Conservation (phyloP, 2,797 vertebrate species). For the Poeciliopsis paucimaculata region DNA sequence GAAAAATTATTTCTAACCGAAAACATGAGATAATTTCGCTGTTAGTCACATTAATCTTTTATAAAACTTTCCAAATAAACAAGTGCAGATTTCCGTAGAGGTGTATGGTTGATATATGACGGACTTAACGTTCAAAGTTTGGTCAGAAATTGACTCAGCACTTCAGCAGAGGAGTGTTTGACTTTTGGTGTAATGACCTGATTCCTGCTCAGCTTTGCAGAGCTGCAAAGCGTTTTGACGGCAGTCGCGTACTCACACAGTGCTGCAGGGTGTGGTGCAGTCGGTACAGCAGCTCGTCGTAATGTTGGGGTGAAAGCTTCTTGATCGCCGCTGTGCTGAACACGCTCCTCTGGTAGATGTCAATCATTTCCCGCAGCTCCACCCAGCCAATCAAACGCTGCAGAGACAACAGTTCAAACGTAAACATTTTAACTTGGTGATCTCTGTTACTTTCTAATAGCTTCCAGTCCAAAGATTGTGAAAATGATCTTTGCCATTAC, state of each 20-base stretch:
- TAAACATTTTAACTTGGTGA: neutral
- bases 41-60: neutral
- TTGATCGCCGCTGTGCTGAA: conserved; percentile 43
- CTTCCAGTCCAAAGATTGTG: neutral
- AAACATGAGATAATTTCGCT: neutral
- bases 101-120: neutral
- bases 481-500: neutral
- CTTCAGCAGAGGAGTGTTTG: neutral
- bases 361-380: conserved; percentile 53
- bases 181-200: neutral
- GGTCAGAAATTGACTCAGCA: neutral
- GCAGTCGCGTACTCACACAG: conserved; percentile 59
- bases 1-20: neutral
- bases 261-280: conserved; percentile 59
- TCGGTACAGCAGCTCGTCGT: conserved; percentile 55
- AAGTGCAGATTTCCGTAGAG: neutral
- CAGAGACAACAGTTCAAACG: neutral
- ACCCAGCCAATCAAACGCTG: conserved; percentile 65
- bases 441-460: neutral
- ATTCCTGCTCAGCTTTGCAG: neutral
- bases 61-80: neutral
- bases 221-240: neutral
- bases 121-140: neutral
- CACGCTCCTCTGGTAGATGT: conserved; percentile 62
- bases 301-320: conserved; percentile 58